phyloP scores from a whole-genome alignment of 2,888 invertebrate genomes.

The Brachylomia viminalis region DNA sequence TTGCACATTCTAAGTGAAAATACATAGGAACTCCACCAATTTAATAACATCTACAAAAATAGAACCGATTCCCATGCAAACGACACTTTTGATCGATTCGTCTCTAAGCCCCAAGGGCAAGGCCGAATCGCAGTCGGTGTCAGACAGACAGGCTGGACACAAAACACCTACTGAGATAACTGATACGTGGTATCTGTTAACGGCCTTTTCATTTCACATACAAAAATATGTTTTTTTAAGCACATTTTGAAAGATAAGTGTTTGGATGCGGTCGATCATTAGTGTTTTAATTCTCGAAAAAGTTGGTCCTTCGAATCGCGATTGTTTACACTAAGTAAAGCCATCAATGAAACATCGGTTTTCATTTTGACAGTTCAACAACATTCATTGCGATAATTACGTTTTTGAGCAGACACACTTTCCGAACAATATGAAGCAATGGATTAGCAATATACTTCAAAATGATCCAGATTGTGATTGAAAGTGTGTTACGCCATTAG shows the following conservation, averaged over 20 bases:
- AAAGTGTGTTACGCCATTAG: too few relatives aligned
- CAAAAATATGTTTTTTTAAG: not conserved
- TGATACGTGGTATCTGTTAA: slow-evolving; percentile 33
- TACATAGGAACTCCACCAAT: not conserved
- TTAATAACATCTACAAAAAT: slow-evolving; percentile 28
- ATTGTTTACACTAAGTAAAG: not conserved
- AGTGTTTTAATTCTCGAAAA: not conserved
- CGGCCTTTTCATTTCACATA: slow-evolving; percentile 8
- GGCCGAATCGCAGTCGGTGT: slow-evolving; percentile 65
- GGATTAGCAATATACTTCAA: too few relatives aligned
- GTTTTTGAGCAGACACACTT: too few relatives aligned
- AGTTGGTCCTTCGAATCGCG: not conserved
- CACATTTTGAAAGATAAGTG: not conserved
- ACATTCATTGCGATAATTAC: too few relatives aligned
- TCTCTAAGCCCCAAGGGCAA: slow-evolving; percentile 68
- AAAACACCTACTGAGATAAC: slow-evolving; percentile 47
- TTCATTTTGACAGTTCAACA: not conserved
- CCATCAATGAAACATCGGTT: not conserved
- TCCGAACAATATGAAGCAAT: too few relatives aligned
- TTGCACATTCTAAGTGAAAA: not conserved
- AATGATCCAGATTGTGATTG: too few relatives aligned
- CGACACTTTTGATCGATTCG: slow-evolving; percentile 60
- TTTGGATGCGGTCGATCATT: not conserved
- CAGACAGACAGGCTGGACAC: slow-evolving; percentile 69
- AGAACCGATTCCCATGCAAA: slow-evolving; percentile 49